Conservation (phyloP, 2,888 invertebrate species). For the Polydesmus complanatus region DNA sequence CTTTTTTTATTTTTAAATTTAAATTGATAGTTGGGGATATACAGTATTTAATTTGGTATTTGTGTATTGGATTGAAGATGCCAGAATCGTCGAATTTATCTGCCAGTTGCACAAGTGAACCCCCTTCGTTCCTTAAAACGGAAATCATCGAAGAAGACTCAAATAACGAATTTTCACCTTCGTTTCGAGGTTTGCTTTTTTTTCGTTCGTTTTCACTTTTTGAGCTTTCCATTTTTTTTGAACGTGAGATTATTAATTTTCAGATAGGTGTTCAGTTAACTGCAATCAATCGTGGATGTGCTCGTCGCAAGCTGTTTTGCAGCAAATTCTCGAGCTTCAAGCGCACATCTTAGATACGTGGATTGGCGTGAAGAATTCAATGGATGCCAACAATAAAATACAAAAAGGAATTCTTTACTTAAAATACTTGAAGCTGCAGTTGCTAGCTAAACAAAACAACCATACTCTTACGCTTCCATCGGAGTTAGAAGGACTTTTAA, state of each 20-base stretch:
- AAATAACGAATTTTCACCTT: background rate
- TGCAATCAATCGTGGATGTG: background rate
- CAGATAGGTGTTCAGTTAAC: background rate
- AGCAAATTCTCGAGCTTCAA: background rate
- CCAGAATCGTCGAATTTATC: background rate
- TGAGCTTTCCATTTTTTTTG: background rate
- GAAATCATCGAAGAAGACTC: background rate
- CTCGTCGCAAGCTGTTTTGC: background rate
- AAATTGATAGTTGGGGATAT: too few relatives aligned
- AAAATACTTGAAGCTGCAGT: constrained; percentile 8
- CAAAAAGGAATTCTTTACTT: constrained; percentile 3
- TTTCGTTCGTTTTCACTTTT: background rate
- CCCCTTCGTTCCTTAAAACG: background rate
- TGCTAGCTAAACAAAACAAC: constrained; percentile 1
- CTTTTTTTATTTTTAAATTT: too few relatives aligned
- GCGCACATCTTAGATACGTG: background rate
- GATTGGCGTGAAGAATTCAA: background rate
- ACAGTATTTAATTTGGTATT: background rate
- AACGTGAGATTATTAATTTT: background rate
- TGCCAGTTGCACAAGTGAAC: background rate
- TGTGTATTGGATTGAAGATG: background rate
- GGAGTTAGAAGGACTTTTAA: background rate
- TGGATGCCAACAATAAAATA: constrained; percentile 6
- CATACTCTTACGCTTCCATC: background rate
- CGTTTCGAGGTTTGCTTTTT: background rate